These are phyloP conservation scores for Callocephalon fimbriatum DNA, from an alignment of 2,113 vertebrate species.

Conservation along the genomic window DNA sequence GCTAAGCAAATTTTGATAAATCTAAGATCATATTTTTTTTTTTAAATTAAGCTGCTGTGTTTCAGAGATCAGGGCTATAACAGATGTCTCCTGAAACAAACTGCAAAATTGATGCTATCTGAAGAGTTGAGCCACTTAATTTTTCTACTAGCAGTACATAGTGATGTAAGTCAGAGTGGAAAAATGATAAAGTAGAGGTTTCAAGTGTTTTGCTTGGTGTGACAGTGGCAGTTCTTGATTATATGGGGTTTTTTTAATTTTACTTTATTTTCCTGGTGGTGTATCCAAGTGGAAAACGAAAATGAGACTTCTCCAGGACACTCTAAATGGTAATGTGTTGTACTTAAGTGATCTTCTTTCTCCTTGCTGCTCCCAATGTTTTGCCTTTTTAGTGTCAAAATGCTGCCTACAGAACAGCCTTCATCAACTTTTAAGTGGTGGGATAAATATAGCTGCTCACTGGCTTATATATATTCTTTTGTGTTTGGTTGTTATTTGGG, in stretches of 20 bases:
- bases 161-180: neutral
- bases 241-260: too few species aligned
- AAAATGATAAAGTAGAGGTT: neutral
- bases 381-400: neutral
- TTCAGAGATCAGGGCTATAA: neutral
- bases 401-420: neutral
- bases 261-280: neutral
- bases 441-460: neutral
- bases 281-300: neutral
- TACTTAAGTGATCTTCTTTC: neutral
- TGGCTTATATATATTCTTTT: neutral
- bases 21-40: neutral
- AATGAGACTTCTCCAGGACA: neutral
- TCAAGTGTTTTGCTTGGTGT: neutral
- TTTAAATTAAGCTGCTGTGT: neutral
- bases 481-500: neutral
- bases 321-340: neutral
- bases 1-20: neutral
- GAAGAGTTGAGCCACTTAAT: neutral
- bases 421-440: neutral
- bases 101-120: neutral
- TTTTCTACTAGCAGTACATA: neutral
- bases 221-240: neutral
- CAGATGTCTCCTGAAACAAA: neutral
- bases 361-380: neutral